phyloP scores from a whole-genome alignment of 2,888 invertebrate species.

The Eurytoma adleriae region DNA sequence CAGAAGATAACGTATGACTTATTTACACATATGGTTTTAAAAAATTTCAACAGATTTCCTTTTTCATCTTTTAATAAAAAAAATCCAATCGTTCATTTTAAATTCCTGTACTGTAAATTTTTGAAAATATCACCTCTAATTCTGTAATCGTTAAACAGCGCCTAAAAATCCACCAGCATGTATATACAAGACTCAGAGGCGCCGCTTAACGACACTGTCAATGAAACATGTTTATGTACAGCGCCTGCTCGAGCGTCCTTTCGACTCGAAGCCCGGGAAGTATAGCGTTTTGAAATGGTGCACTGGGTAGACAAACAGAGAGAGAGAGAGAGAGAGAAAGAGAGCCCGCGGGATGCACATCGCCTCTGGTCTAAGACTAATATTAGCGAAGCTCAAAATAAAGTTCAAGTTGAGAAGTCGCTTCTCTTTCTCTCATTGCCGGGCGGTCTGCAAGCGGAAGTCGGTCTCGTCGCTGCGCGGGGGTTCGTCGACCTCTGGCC shows the following conservation, averaged over 20 bases:
- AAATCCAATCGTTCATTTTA: no score
- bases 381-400: conserved; percentile 55
- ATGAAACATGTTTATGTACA: conserved; percentile 26
- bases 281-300: conserved; percentile 46
- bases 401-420: conserved; percentile 56
- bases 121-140: not conserved
- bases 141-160: not conserved
- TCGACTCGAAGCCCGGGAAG: not conserved
- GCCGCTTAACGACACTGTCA: conserved; percentile 3
- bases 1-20: not conserved
- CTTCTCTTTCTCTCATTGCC: conserved; percentile 21
- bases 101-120: not conserved
- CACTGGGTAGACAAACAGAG: conserved; percentile 22
- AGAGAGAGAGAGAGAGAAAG: not conserved
- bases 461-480: not conserved
- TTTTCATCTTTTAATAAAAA: no score
- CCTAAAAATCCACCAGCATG: not conserved
- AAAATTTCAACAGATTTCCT: no score
- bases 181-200: not conserved
- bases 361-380: conserved; percentile 40
- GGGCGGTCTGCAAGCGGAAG: conserved; percentile 26
- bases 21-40: no score
- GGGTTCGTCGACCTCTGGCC: conserved; percentile 42
- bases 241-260: not conserved
- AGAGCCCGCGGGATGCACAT: conserved; percentile 15